Evolutionary conservation across 2,888 invertebrate species (phyloP).

Genomic region (Glomeris marginata): DNA sequence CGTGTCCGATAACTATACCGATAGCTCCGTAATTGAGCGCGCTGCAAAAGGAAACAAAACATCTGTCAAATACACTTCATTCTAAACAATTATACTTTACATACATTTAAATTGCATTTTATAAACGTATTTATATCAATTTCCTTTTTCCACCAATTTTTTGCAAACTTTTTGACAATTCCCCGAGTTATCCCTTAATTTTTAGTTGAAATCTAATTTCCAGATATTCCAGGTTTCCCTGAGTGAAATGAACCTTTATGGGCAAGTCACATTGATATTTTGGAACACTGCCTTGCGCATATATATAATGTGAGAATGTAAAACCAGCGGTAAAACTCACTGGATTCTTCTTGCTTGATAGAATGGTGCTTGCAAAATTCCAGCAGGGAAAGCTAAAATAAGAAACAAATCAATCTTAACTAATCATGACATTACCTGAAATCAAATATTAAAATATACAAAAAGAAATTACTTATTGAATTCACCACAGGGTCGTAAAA

Average conservation of each 20-base stretch:
- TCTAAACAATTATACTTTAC: not conserved
- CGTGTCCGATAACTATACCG: slow-evolving; percentile 9
- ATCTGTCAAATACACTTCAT: too few species aligned
- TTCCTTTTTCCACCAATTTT: not conserved
- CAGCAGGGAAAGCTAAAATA: slow-evolving; percentile 12
- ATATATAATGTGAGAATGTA: not conserved
- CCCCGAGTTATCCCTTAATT: too few species aligned
- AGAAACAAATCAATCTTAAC: too few species aligned
- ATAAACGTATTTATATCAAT: not conserved
- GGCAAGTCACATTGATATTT: too few species aligned
- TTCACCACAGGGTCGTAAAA: slow-evolving; percentile 6
- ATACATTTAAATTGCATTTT: not conserved
- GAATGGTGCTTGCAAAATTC: slow-evolving; percentile 11
- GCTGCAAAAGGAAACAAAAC: not conserved
- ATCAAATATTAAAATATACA: not conserved
- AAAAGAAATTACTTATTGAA: slow-evolving; percentile 4
- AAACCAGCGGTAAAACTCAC: slow-evolving; percentile 4
- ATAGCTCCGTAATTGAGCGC: slow-evolving; percentile 11
- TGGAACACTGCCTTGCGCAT: too few species aligned
- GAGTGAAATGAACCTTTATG: too few species aligned
- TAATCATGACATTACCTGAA: not conserved
- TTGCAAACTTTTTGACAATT: too few species aligned
- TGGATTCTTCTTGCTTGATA: slow-evolving; percentile 8
- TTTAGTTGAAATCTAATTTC: too few species aligned
- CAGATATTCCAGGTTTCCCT: too few species aligned